Evolutionary conservation across 2,888 invertebrate species (phyloP).

Genomic region (Eueremaeus valkanovi): DNA sequence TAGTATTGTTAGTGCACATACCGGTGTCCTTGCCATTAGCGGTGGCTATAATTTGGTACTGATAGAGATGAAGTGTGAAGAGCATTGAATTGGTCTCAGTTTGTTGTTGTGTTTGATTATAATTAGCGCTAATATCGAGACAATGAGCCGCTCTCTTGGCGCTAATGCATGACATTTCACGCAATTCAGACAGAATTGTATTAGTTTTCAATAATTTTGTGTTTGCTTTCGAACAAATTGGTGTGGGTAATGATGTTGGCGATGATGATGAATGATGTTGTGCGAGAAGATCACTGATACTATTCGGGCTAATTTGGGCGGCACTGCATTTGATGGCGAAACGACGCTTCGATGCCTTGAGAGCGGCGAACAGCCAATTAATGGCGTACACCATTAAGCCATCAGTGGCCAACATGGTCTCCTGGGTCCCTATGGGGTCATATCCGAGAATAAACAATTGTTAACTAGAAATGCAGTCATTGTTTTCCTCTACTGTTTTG

Average conservation of each 20-base stretch:
- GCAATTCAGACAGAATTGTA: conserved; percentile 12
- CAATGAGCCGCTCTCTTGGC: conserved; percentile 24
- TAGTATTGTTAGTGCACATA: neutral
- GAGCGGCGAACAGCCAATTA: conserved; percentile 28
- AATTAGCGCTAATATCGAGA: conserved; percentile 28
- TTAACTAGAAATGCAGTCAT: neutral
- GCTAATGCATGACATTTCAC: conserved; percentile 30
- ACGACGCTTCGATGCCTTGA: conserved; percentile 32
- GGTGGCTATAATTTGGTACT: conserved; percentile 5
- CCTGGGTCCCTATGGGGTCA: conserved; percentile 18
- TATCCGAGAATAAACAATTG: conserved; percentile 18
- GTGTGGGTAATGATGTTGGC: conserved; percentile 16
- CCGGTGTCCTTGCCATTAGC: conserved; percentile 19
- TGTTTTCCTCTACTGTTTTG: conserved; percentile 4
- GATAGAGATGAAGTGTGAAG: conserved; percentile 27
- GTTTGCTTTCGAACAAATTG: conserved; percentile 22
- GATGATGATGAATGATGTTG: conserved; percentile 26
- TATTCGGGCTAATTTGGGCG: conserved; percentile 30
- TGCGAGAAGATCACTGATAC: conserved; percentile 21
- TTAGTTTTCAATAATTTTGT: conserved; percentile 22
- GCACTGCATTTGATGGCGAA: conserved; percentile 31
- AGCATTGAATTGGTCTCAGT: neutral
- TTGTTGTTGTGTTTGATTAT: conserved; percentile 1
- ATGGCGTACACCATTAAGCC: conserved; percentile 28
- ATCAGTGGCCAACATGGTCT: conserved; percentile 31